Evolutionary conservation across 2,888 invertebrate genomes (phyloP), one percentile per base, ranked within the genome.

Genomic region (Aelia acuminata): DNA sequence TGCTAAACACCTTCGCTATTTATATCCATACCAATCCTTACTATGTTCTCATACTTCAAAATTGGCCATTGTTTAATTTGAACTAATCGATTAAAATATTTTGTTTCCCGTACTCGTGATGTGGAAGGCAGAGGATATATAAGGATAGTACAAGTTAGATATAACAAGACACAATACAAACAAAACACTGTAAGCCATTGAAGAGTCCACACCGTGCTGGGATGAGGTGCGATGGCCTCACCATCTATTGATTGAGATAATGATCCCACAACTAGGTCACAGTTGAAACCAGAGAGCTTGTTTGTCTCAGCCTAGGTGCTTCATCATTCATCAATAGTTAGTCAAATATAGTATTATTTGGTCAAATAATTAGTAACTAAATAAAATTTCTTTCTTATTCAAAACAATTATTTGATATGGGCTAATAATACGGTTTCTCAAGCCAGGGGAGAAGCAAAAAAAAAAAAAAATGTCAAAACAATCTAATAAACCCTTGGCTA

Each of bases 251-350:
- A 70, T 70, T 70, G 18, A 35, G 3, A 31, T 70, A 70, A 70
- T 70, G 63, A 70, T 70, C 63, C 63, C 63, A 70, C 18, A 70
- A 70, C 15, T 70, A 35, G 63, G 63, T 35, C 63, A 35, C 63
- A 70, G 63, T 70, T 70, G 63, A 35, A 70, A 70, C 31, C 20
- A 18, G 63, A 70, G 63, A 70, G 31, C 35, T 18, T 31, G 63
- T 63, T 63, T 31, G 63, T 63, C 3, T 35, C 35, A 18, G 63
- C 1, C 31, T 11, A 35, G 31, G 35, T 4, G 35, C 7, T n/a
- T n/a, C 26, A 35, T 70, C 7, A 2, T 18, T 70, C 63, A 18
- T 57, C 10, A 26, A 2, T 26, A 26, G 57, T 26, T 57, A 26
- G n/a, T n/a, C n/a, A n/a, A n/a, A n/a, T n/a, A n/a, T n/a, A n/a